Base-by-base conservation (phyloP, 1,140 invertebrate species). In the Drosophila takahashii region DNA sequence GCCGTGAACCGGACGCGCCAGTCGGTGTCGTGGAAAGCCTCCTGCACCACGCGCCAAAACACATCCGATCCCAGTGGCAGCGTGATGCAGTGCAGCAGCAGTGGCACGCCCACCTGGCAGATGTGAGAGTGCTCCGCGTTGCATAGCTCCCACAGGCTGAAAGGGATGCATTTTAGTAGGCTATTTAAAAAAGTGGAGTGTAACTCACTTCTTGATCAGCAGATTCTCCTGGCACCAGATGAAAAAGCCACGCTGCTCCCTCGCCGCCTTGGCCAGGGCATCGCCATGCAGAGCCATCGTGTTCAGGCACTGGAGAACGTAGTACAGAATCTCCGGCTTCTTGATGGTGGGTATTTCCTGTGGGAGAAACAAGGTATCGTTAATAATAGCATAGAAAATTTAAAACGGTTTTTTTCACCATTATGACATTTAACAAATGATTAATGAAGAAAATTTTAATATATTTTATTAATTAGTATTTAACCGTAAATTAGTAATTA, bases 151-250 rank as follows among this genome's bases (percentile, higher is more conserved):
- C 98, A 99, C 47, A 99, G 93, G 91, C 98, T 98, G n/a, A 0
- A 32, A 50, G 29, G 0, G n/a, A 4, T 15, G 9, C n/a, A 37
- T 39, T 2, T 58, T 9, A 47, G 4, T 8, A 4, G n/a, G 4
- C 11, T 39, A 9, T 11, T 3, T n/a, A 3, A 0, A 3, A 11
- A 7, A 22, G 3, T 32, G 2, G 0, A 10, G 0, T 2, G 0
- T 3, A 0, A 93, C 94, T 93, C 93, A 98, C 97, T 98, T 98
- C 90, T 97, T 97, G 70, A 99, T 98, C 0, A 99, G 93, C 16
- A 98, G 93, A 93, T 98, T 99, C 93, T 99, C 98, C 92, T 99
- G 98, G 75, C 97, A 98, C 97, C 98, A 99, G 62, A 99, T 98
- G 57, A 99, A 96, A 93, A 99, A 99, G 47, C 98, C 98, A 77